Evolutionary conservation across 2,797 vertebrate species (phyloP), one percentile per base, ranked within the genome.

Genomic region (Aplochiton taeniatus): DNA sequence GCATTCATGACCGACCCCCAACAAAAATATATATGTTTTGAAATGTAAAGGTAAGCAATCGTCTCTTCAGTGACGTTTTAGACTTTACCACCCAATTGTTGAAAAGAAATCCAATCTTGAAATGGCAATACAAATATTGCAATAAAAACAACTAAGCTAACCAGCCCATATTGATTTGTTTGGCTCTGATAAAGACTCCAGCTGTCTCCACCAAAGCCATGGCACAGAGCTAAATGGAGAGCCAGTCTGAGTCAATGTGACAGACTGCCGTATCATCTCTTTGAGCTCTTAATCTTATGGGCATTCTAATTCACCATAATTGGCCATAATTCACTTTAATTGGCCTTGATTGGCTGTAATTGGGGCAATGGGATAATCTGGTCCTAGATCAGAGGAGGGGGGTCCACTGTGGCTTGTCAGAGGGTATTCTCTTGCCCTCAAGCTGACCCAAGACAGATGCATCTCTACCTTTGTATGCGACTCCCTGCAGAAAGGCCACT

Each of bases 311-410:
- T 85, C 75, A 74, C 72, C 72, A 74, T 88, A 88, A 91, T 88
- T 90, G 85, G 61, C 68, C 46, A 73, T 89, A 90, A 90, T 88
- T 87, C 74, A 59, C 74, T 85, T 81, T 85, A 86, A 89, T 87
- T 88, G 83, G 57, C 81, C 85, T 51, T 89, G 87, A 90, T 91
- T 91, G 82, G 81, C 77, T 83, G 76, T 89, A 91, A 91, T 91
- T 91, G 83, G 67, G 31, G 50, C 13, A 67, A 78, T 68, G 79
- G 82, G 55, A 75, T 88, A 88, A 90, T 91, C 89, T 88, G 88
- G 88, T 89, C 83, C 8, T 42, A 88, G 85, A 89, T 89, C 86
- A 90, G 76, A 89, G 85, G 73, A 65, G 11, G 16, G 62, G 68
- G 69, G 73, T 80, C 85, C 83, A 82, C 81, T 85, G 86, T 80